These are phyloP conservation scores for Raja brachyura DNA, from an alignment of 2,113 vertebrate genomes.

Conservation along the genomic window DNA sequence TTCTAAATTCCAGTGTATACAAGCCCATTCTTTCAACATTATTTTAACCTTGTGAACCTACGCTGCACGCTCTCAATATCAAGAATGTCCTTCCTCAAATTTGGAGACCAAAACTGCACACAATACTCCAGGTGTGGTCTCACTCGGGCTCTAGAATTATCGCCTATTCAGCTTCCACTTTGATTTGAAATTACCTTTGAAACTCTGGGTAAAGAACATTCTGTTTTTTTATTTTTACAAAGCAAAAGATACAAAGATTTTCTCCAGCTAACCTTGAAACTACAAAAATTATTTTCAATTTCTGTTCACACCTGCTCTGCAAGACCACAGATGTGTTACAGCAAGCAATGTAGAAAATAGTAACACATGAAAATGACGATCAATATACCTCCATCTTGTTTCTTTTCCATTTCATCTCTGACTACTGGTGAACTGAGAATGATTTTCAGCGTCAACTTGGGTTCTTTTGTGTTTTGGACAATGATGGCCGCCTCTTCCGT, in stretches of 20 bases:
- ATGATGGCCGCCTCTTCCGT: constrained; percentile 83
- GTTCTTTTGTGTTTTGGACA: constrained; percentile 77
- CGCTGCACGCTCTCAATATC: too few species aligned
- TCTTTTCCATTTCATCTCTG: constrained; percentile 72
- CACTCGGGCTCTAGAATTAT: background rate
- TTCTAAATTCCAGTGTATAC: too few species aligned
- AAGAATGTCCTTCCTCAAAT: too few species aligned
- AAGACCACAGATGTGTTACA: constrained; percentile 36
- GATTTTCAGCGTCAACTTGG: constrained; percentile 86
- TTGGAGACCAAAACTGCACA: too few species aligned
- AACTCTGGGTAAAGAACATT: background rate
- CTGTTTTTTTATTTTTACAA: constrained; percentile 11
- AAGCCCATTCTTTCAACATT: too few species aligned
- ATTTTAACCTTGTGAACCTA: too few species aligned
- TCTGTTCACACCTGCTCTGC: constrained; percentile 32
- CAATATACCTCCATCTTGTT: constrained; percentile 69
- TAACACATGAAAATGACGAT: background rate
- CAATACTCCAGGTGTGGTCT: too few species aligned
- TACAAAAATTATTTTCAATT: background rate
- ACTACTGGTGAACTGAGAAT: constrained; percentile 87
- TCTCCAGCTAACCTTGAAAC: background rate
- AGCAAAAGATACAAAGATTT: background rate
- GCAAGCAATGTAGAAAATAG: background rate
- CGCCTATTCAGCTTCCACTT: too few species aligned
- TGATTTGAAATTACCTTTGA: background rate